A percentile compares a stretch with the other conserved stretches of the same genome.
Evolutionary conservation across 2,797 vertebrate genomes (phyloP).

Genomic region (Aulostomus chinensis): DNA sequence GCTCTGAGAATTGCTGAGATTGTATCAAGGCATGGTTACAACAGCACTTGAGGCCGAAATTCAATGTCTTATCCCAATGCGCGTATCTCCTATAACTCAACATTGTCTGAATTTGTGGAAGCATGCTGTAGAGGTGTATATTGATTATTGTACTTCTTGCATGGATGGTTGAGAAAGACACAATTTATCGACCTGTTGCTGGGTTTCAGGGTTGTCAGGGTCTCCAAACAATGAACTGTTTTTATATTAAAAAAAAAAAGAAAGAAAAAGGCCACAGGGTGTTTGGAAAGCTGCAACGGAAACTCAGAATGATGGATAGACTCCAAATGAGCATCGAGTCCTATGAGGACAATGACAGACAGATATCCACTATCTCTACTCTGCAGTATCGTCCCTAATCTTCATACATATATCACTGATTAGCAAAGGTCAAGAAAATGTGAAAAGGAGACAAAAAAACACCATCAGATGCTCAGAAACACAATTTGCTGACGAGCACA

Average conservation of each 20-base stretch:
- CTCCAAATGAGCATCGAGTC: too few relatives aligned
- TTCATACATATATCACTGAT: conserved; percentile 1
- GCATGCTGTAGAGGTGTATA: conserved; percentile 72
- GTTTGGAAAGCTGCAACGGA: too few relatives aligned
- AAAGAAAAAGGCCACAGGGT: too few relatives aligned
- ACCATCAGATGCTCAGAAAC: conserved; percentile 54
- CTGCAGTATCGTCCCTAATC: too few relatives aligned
- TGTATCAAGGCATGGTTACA: too few relatives aligned
- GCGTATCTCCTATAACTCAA: conserved; percentile 52
- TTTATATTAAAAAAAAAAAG: too few relatives aligned
- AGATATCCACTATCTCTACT: too few relatives aligned
- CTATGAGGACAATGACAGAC: too few relatives aligned
- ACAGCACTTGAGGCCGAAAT: too few relatives aligned
- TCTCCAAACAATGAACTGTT: too few relatives aligned
- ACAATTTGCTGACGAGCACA: conserved; percentile 67
- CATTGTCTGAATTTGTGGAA: conserved; percentile 61
- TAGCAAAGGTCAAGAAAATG: conserved; percentile 42
- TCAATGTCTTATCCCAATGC: conserved; percentile 47
- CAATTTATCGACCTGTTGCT: conserved; percentile 67
- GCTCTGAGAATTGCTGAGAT: too few relatives aligned
- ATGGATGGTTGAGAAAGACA: conserved; percentile 67
- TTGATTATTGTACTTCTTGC: conserved; percentile 78
- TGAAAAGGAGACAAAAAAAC: conserved; percentile 48
- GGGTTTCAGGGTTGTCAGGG: conserved; percentile 12
- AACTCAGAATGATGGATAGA: too few relatives aligned